These are phyloP conservation scores for Trichopoda pennipes DNA, from an alignment of 2,888 invertebrate species.

Conservation along the genomic window DNA sequence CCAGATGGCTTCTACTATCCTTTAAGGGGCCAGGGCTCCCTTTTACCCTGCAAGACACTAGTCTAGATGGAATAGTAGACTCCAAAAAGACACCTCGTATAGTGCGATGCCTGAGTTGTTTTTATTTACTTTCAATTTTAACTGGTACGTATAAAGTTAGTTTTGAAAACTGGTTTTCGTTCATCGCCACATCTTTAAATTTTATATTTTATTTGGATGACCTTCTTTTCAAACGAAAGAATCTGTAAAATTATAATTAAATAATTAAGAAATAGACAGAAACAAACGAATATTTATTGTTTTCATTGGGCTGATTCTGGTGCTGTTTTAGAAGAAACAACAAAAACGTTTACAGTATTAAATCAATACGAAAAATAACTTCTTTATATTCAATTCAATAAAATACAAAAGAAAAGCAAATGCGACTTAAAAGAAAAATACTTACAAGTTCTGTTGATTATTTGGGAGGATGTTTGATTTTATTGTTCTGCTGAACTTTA, in stretches of 20 bases:
- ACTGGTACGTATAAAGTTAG: no score
- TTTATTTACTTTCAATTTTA: no score
- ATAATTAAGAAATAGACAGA: neutral
- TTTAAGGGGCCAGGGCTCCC: no score
- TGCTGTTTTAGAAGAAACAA: no score
- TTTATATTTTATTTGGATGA: neutral
- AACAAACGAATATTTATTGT: neutral
- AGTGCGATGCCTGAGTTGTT: no score
- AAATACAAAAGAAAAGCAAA: neutral
- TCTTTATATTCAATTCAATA: neutral
- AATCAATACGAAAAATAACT: neutral
- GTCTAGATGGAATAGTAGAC: no score
- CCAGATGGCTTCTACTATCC: no score
- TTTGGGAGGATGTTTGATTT: slow-evolving; percentile 20
- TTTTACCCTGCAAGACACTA: no score
- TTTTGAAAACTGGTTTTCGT: no score
- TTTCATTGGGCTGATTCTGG: neutral
- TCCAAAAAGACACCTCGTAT: no score
- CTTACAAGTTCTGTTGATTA: slow-evolving; percentile 40
- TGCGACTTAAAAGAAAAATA: slow-evolving; percentile 9
- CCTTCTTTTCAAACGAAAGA: neutral
- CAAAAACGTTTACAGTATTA: neutral
- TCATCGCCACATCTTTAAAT: no score
- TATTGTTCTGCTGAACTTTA: slow-evolving; percentile 39
- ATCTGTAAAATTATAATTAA: neutral